These are phyloP conservation scores for Lycorma delicatula DNA, from an alignment of 1,140 invertebrate species.

Conservation along the genomic window DNA sequence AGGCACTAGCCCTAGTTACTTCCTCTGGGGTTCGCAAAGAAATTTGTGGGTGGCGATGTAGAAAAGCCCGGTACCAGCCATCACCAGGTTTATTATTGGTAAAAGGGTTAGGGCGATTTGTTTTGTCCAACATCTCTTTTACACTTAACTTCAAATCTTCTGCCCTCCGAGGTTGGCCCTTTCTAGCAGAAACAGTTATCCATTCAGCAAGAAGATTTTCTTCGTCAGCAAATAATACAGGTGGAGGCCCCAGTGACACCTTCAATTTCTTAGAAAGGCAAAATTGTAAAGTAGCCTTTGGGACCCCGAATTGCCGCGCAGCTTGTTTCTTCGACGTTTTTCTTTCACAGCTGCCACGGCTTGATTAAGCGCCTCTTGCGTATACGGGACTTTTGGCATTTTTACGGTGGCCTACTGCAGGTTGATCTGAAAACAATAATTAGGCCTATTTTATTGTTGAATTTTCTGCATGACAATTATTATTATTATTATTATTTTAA, in stretches of 20 bases:
- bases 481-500: neutral
- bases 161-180: conserved; percentile 1
- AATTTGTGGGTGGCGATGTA: conserved; percentile 30
- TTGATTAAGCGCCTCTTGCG: conserved; percentile 3
- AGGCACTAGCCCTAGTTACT: conserved; percentile 27
- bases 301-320: conserved; percentile 2
- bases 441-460: neutral
- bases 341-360: conserved; percentile 3
- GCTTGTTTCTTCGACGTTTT: neutral
- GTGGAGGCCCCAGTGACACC: conserved; percentile 6
- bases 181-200: conserved; percentile 1
- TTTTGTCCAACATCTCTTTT: conserved; percentile 1
- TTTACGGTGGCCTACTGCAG: neutral
- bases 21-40: conserved; percentile 23
- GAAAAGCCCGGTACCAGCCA: conserved; percentile 34
- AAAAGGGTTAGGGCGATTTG: conserved; percentile 25
- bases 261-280: neutral
- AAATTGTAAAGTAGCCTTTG: conserved; percentile 5
- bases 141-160: conserved; percentile 6
- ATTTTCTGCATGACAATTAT: neutral
- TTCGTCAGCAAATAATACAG: neutral
- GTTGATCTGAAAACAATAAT: conserved; percentile 2
- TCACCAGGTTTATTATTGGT: conserved; percentile 30
- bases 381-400: neutral
- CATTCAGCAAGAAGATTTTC: conserved; percentile 6